Conservation (phyloP, 2,888 invertebrate species). For the Pseudococcus longispinus region DNA sequence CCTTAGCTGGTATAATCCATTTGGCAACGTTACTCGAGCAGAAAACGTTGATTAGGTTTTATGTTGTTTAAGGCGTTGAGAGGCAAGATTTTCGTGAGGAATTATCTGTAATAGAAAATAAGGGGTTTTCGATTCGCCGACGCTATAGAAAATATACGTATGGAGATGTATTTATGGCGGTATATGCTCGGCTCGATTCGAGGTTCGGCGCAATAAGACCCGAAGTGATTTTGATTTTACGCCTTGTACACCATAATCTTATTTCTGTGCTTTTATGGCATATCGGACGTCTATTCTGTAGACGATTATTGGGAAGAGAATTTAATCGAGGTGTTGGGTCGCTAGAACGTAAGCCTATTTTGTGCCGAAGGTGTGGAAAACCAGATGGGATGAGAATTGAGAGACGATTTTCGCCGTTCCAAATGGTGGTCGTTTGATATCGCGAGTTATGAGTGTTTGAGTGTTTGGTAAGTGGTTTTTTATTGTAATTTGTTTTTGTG, state of each 20-base stretch:
- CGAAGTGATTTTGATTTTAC: conserved; percentile 18
- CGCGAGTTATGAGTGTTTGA: background rate
- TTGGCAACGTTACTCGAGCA: conserved; percentile 21
- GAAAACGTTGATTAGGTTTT: conserved; percentile 19
- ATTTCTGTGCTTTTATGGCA: background rate
- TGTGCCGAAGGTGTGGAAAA: background rate
- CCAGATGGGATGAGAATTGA: background rate
- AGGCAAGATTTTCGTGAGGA: background rate
- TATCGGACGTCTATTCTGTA: background rate
- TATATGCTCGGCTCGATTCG: background rate
- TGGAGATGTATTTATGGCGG: background rate
- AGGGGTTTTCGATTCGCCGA: background rate
- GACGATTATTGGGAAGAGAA: background rate
- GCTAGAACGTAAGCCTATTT: background rate
- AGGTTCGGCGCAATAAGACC: background rate
- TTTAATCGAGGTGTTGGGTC: conserved; percentile 3
- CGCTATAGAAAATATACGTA: background rate
- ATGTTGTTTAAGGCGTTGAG: background rate
- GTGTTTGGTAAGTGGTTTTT: no score
- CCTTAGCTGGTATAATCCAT: background rate
- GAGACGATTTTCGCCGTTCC: background rate
- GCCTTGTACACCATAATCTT: background rate
- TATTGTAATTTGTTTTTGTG: no score
- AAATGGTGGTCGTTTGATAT: background rate
- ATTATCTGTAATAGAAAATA: conserved; percentile 10